phyloP scores from a whole-genome alignment of 2,888 invertebrate genomes.

The Ephialtes manifestator region DNA sequence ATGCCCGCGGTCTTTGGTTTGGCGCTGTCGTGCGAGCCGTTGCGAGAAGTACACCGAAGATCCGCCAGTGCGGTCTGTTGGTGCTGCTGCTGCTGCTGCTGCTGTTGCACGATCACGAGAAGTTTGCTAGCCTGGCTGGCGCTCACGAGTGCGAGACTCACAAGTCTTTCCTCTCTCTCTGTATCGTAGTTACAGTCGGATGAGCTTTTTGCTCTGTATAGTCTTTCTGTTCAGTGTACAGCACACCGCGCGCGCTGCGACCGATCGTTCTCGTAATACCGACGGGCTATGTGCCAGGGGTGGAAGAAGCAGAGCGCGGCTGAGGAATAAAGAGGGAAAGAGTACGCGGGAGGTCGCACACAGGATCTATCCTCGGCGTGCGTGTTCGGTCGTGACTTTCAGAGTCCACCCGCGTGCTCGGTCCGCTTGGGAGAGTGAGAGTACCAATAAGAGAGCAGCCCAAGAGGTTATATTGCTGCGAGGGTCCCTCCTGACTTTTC shows the following conservation, averaged over 20 bases:
- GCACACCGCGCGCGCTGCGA: slow-evolving; percentile 11
- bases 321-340: slow-evolving; percentile 22
- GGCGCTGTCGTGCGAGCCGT: slow-evolving; percentile 63
- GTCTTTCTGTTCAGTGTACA: slow-evolving; percentile 7
- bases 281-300: slow-evolving; percentile 34
- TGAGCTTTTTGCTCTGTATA: background rate
- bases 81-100: slow-evolving; percentile 21
- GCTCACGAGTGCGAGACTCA: slow-evolving; percentile 13
- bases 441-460: slow-evolving; percentile 32
- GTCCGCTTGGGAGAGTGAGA: slow-evolving; percentile 60
- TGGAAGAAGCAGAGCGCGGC: slow-evolving; percentile 56
- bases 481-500: slow-evolving; percentile 48
- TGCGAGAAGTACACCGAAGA: slow-evolving; percentile 43
- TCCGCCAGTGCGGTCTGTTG: slow-evolving; percentile 24
- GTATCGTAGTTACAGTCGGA: background rate
- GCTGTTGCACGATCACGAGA: slow-evolving; percentile 54
- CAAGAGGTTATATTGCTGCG: slow-evolving; percentile 8
- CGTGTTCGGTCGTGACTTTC: slow-evolving; percentile 82
- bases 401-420: slow-evolving; percentile 73
- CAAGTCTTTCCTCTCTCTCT: background rate
- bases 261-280: slow-evolving; percentile 62
- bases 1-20: slow-evolving; percentile 53
- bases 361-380: slow-evolving; percentile 79
- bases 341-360: slow-evolving; percentile 71
- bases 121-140: slow-evolving; percentile 3